Percentiles rank a stretch among this genome's conserved stretches.
Conservation (phyloP, 1,140 invertebrate genomes). For the Drosophila sucinea region DNA sequence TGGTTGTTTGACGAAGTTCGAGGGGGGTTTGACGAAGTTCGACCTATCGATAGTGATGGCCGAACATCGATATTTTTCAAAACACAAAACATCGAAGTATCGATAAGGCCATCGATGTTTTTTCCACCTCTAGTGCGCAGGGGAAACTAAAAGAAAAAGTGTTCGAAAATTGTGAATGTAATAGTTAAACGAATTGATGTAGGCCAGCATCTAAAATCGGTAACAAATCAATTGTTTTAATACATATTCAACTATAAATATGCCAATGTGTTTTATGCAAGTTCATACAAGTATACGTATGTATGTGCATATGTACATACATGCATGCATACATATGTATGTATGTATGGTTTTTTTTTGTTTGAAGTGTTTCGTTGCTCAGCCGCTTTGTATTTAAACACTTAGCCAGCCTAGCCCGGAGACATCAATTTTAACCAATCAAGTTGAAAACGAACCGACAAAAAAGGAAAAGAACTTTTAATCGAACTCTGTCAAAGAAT, state of each 20-base stretch:
- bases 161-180: constrained; percentile 3
- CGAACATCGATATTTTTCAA: no score
- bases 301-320: constrained; percentile 11
- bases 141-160: constrained; percentile 12
- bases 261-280: constrained; percentile 8
- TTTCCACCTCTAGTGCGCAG: not conserved
- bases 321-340: constrained; percentile 13
- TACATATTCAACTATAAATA: not conserved
- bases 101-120: no score
- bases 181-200: constrained; percentile 12
- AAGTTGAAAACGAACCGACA: constrained; percentile 2
- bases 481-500: not conserved
- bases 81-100: no score
- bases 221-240: constrained; percentile 15
- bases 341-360: constrained; percentile 1
- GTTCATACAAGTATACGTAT: constrained; percentile 12
- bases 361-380: constrained; percentile 9
- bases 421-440: not conserved
- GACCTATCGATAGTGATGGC: not conserved
- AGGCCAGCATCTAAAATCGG: constrained; percentile 8
- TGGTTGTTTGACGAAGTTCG: no score
- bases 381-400: constrained; percentile 1
- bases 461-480: constrained; percentile 7
- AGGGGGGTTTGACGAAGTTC: no score
- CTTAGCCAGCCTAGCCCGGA: constrained; percentile 1